phyloP scores from a whole-genome alignment of 2,888 invertebrate genomes.

The Aleiodes leptofemur region DNA sequence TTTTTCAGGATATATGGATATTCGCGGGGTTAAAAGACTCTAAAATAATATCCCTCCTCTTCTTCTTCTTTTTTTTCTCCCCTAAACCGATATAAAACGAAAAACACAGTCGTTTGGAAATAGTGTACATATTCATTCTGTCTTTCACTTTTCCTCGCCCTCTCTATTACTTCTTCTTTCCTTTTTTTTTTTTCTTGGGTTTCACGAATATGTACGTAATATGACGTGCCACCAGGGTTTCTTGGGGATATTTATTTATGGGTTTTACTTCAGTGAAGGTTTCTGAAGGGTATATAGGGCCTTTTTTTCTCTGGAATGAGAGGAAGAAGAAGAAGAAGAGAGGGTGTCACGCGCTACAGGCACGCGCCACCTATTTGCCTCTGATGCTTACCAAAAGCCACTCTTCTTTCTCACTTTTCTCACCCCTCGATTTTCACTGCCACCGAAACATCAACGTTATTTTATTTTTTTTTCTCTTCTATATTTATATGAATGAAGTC shows the following conservation, averaged over 20 bases:
- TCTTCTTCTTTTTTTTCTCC: slow-evolving; percentile 1
- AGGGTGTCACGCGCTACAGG: slow-evolving; percentile 62
- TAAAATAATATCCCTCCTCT: slow-evolving; percentile 39
- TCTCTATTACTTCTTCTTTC: slow-evolving; percentile 1
- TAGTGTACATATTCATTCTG: slow-evolving; percentile 12
- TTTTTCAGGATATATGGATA: slow-evolving; percentile 27
- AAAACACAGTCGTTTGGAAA: slow-evolving; percentile 37
- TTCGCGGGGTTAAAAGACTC: slow-evolving; percentile 33
- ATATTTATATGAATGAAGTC: no score
- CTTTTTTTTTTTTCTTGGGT: slow-evolving; percentile 30
- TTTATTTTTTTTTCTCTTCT: neutral
- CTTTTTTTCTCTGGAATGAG: slow-evolving; percentile 5
- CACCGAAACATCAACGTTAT: neutral
- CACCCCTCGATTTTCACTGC: slow-evolving; percentile 42
- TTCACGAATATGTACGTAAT: slow-evolving; percentile 40
- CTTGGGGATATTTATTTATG: slow-evolving; percentile 73
- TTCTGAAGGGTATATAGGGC: slow-evolving; percentile 16
- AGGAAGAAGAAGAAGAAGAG: neutral
- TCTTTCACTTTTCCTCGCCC: slow-evolving; percentile 29
- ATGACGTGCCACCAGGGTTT: slow-evolving; percentile 35
- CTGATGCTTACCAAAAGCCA: slow-evolving; percentile 36
- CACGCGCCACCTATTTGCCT: slow-evolving; percentile 67
- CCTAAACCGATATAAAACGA: slow-evolving; percentile 33
- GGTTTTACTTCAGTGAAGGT: slow-evolving; percentile 58
- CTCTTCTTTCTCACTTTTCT: slow-evolving; percentile 40